Percentiles rank a stretch among this genome's conserved stretches.
Conservation (phyloP, 2,113 vertebrate species). For the Chionis minor region DNA sequence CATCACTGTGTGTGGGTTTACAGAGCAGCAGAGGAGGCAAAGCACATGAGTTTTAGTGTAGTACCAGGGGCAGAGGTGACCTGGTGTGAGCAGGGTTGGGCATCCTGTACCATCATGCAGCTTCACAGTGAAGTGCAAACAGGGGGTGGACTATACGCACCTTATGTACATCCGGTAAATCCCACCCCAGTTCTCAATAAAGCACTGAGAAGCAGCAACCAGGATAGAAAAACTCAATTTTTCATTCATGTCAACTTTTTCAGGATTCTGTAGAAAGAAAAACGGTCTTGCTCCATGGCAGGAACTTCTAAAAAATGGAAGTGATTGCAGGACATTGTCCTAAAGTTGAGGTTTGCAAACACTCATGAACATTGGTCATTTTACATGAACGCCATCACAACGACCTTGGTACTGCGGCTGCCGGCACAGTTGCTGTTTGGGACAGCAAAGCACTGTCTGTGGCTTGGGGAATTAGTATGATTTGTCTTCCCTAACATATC, state of each 20-base stretch:
- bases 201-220: neutral
- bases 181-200: neutral
- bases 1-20: neutral
- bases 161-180: neutral
- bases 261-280: neutral
- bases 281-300: accelerated
- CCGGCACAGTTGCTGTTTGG: neutral
- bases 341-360: neutral
- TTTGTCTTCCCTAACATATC: neutral
- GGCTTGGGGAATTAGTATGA: neutral
- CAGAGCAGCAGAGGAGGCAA: neutral
- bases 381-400: neutral
- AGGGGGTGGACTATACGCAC: neutral
- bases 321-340: neutral
- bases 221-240: neutral
- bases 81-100: neutral
- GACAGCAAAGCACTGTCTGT: neutral
- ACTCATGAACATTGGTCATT: neutral
- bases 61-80: neutral
- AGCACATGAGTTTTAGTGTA: neutral
- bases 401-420: neutral
- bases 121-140: neutral
- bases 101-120: neutral
- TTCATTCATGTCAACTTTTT: neutral
- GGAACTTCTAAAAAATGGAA: neutral